Base-by-base conservation (phyloP, 2,888 invertebrate genomes). In the Alentia gelatinosa region DNA sequence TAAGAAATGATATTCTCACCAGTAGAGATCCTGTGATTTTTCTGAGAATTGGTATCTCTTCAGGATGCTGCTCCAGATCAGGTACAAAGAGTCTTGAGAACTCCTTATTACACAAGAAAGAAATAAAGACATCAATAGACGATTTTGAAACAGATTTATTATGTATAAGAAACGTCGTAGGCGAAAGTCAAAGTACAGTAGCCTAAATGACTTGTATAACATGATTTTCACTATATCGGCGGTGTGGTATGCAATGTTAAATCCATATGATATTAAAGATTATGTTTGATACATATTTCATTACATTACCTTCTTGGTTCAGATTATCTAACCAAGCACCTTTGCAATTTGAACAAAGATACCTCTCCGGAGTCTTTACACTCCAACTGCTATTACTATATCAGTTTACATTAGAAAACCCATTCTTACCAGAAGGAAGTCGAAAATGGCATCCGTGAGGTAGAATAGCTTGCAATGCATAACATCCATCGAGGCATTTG, bases 361-460 rank as follows among this genome's bases (percentile, higher is more conserved):
- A n/a, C n/a, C n/a, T n/a, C n/a, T n/a, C n/a, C n/a, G n/a, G n/a
- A n/a, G n/a, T n/a, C n/a, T n/a, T n/a, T n/a, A n/a, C n/a, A n/a
- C n/a, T 12, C 47, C 19, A 47, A 19, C 47, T 47, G 19, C 19
- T 12, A 47, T 47, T 47, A 47, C 19, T 47, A 47, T 47, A 47
- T 47, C 19, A 7, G 47, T 12, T 47, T 12, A 19, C 19, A 12
- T 47, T 47, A 19, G 47, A 19, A 47, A 12, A 47, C 7, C 47
- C 47, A n/a, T 68, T 12, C 89, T 56, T 63, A 89, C 89, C 63
- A 50, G 19, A 33, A 89, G 37, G 40, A 89, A 89, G 26, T 63
- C 37, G 30, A 89, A 74, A n/a, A 89, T 75, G 30, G 89, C 89
- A 40, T 89, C 75, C 19, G 37, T 63, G 0, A 89, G n/a, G 89